These are phyloP conservation scores for Trinorchestia longiramus DNA, from an alignment of 1,140 invertebrate species.

Conservation along the genomic window DNA sequence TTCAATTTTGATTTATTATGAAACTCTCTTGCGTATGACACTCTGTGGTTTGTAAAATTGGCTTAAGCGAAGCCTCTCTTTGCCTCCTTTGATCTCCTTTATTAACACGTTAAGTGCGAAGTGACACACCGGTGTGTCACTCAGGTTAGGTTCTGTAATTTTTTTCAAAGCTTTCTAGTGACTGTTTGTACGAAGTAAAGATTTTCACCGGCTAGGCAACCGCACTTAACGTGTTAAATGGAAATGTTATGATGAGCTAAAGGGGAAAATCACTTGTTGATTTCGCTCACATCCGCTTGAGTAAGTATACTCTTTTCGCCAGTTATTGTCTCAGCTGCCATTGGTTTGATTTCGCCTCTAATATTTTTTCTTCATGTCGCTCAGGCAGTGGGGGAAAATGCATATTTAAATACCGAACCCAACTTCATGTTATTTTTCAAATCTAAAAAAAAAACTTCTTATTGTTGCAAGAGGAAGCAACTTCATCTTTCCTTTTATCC, in stretches of 20 bases:
- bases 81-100: background rate
- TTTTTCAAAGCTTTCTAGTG: no score
- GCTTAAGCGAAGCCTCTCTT: background rate
- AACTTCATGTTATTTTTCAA: background rate
- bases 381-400: background rate
- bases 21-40: background rate
- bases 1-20: background rate
- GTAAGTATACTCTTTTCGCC: background rate
- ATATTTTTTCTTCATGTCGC: background rate
- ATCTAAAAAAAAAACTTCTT: background rate
- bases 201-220: no score
- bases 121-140: no score
- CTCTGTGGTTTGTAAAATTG: background rate
- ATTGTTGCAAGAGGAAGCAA: background rate
- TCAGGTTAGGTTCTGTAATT: no score
- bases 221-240: no score
- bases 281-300: background rate
- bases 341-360: background rate
- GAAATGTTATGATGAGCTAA: background rate
- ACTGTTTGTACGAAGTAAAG: no score
- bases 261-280: background rate
- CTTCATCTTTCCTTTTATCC: background rate
- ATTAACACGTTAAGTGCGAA: background rate
- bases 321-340: no score
- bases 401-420: background rate